Percentiles rank a stretch among this genome's conserved stretches.
phyloP scores from a whole-genome alignment of 2,888 invertebrate species.

The Protophormia terraenovae region DNA sequence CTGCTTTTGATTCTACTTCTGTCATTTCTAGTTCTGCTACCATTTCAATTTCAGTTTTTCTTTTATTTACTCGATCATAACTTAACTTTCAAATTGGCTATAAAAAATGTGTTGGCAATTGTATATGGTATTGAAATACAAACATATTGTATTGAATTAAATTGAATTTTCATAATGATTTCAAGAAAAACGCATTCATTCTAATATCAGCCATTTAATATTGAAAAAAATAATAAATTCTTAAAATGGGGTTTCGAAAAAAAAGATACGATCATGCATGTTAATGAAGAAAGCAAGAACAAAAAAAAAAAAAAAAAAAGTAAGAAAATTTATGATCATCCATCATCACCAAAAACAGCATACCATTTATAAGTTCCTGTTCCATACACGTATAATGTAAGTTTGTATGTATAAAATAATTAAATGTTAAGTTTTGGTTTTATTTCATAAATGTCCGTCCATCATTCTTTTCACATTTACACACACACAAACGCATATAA shows the following conservation, averaged over 20 bases:
- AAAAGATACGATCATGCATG: not conserved
- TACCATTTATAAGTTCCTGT: not conserved
- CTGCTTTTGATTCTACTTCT: not conserved
- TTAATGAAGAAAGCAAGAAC: not conserved
- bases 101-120: conserved; percentile 22
- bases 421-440: conserved; percentile 53
- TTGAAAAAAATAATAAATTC: not conserved
- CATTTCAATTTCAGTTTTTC: not conserved
- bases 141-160: conserved; percentile 7
- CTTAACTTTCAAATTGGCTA: not conserved
- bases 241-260: not conserved
- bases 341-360: conserved; percentile 50
- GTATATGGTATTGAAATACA: conserved; percentile 1
- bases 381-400: not conserved
- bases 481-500: too few species aligned
- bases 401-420: conserved; percentile 46
- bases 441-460: conserved; percentile 27
- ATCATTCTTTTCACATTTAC: not conserved
- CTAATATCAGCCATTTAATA: conserved; percentile 21
- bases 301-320: not conserved
- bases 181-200: not conserved
- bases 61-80: not conserved
- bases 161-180: not conserved
- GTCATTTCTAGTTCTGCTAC: not conserved
- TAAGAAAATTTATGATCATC: conserved; percentile 62